A percentile compares a stretch with the other conserved stretches of the same genome.
Evolutionary conservation across 2,113 vertebrate species (phyloP).

Genomic region (Canis aureus): DNA sequence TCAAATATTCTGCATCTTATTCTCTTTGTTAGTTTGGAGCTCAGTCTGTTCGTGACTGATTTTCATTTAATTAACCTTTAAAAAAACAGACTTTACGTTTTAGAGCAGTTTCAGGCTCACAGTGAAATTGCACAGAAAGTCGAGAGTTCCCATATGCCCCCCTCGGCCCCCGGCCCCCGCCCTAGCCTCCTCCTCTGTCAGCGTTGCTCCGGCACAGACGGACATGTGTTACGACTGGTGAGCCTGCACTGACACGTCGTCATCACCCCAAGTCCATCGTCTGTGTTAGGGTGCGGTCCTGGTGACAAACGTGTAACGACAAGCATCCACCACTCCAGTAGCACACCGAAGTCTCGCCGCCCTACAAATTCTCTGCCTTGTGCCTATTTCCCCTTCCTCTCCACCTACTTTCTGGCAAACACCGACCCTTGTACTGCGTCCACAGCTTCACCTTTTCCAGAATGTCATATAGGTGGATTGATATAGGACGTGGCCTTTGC

Average conservation of each 20-base stretch:
- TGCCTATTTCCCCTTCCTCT: not conserved
- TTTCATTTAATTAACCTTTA: slow-evolving; percentile 26
- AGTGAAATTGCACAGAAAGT: not conserved
- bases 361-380: not conserved
- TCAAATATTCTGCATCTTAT: not conserved
- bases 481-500: not conserved
- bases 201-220: not conserved
- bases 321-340: not conserved
- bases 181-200: not conserved
- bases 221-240: not conserved
- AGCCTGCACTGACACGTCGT: not conserved
- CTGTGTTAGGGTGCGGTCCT: not conserved
- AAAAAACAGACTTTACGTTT: not conserved
- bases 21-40: slow-evolving; percentile 36
- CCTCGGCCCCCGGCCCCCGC: fast-evolving
- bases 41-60: slow-evolving; percentile 3
- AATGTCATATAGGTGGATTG: not conserved
- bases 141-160: not conserved
- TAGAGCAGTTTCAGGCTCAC: not conserved
- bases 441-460: not conserved
- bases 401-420: not conserved
- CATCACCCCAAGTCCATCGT: not conserved
- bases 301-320: not conserved
- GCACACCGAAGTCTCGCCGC: not conserved
- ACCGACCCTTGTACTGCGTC: not conserved